These are phyloP conservation scores for Tragelaphus strepsiceros DNA, from an alignment of 2,113 vertebrate genomes.

Conservation along the genomic window DNA sequence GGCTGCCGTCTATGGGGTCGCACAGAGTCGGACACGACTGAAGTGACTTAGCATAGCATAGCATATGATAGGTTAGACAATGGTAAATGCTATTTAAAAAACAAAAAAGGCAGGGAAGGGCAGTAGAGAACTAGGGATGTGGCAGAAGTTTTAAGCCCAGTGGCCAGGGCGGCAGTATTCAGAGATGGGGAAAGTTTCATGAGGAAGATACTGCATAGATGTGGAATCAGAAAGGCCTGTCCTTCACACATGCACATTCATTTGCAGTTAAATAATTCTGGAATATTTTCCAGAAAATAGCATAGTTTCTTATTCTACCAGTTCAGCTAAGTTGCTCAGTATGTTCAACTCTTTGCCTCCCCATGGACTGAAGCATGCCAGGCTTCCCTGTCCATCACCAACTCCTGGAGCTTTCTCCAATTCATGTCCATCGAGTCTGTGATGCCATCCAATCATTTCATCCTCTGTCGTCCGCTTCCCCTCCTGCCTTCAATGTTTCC, in stretches of 20 bases:
- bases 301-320: conserved; percentile 60
- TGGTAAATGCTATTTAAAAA: not conserved
- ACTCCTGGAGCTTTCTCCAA: not conserved
- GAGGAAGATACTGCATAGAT: not conserved
- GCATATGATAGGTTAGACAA: not conserved
- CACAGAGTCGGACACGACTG: too few relatives aligned
- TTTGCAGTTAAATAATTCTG: conserved; percentile 64
- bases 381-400: not conserved
- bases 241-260: conserved; percentile 66
- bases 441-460: not conserved
- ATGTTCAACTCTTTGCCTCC: not conserved
- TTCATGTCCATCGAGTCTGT: not conserved
- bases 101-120: not conserved
- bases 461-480: not conserved
- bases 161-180: not conserved
- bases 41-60: too few relatives aligned
- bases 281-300: not conserved
- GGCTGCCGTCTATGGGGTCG: too few relatives aligned
- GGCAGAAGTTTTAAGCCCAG: not conserved
- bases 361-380: not conserved
- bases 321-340: not conserved
- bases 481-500: not conserved
- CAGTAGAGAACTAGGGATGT: not conserved
- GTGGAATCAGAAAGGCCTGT: not conserved
- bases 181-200: not conserved